Evolutionary conservation across 2,888 invertebrate species (phyloP).

Genomic region (Drosophila borborema): DNA sequence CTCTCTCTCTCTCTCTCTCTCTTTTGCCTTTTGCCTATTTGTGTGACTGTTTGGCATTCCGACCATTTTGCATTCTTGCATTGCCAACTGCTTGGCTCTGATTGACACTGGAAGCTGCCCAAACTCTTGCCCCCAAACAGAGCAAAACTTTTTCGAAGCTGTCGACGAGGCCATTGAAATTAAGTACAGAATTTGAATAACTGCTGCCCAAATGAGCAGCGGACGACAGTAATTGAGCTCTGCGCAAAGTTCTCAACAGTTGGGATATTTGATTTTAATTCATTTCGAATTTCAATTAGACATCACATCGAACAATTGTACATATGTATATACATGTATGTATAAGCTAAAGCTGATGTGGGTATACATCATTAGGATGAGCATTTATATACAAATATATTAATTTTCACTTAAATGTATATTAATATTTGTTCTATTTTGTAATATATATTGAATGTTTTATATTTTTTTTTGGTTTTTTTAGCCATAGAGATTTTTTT

Average conservation of each 20-base stretch:
- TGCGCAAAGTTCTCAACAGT: conserved; percentile 1
- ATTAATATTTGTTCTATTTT: too few relatives aligned
- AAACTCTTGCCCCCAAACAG: conserved; percentile 28
- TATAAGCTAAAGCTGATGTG: not conserved
- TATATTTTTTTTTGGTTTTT: too few relatives aligned
- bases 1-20: conserved; percentile 2
- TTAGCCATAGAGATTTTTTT: too few relatives aligned
- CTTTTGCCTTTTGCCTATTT: conserved; percentile 5
- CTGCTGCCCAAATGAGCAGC: conserved; percentile 20
- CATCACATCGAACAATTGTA: not conserved
- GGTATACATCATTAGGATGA: not conserved
- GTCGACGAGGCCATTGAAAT: conserved; percentile 39
- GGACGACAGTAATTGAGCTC: conserved; percentile 14
- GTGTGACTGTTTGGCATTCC: conserved; percentile 7
- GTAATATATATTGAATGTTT: too few relatives aligned
- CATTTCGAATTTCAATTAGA: conserved; percentile 33
- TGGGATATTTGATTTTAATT: conserved; percentile 21
- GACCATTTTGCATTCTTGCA: conserved; percentile 28
- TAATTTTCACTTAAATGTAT: too few relatives aligned
- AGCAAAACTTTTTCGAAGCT: conserved; percentile 35
- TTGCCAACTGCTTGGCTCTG: conserved; percentile 31
- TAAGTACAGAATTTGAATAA: conserved; percentile 32
- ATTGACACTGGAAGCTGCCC: conserved; percentile 35
- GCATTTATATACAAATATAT: not conserved
- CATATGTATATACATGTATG: not conserved